A percentile compares a stretch with the other conserved stretches of the same genome.
phyloP scores from a whole-genome alignment of 2,797 vertebrate genomes.

The Taeniopygia guttata region DNA sequence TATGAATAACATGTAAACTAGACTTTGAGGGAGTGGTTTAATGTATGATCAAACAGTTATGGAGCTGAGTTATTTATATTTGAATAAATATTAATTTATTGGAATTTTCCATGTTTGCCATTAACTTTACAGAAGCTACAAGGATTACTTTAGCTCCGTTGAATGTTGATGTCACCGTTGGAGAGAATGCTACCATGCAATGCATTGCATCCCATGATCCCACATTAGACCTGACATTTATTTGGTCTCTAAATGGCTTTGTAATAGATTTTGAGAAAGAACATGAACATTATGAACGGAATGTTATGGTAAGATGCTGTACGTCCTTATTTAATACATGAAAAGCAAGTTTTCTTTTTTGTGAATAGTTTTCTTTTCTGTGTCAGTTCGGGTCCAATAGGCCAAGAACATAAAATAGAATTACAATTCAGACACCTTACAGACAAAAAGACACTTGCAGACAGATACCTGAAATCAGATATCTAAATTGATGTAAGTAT shows the following conservation, averaged over 20 bases:
- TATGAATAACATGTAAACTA: not conserved
- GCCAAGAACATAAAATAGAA: not conserved
- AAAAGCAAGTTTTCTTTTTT: not conserved
- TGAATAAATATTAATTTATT: slow-evolving; percentile 5
- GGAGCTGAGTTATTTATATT: not conserved
- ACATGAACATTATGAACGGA: slow-evolving; percentile 83
- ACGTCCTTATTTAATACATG: not conserved
- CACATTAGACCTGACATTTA: slow-evolving; percentile 90
- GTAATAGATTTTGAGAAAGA: slow-evolving; percentile 89
- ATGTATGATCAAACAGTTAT: not conserved
- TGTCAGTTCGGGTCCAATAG: not conserved
- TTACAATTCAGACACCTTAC: not conserved
- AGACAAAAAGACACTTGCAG: not conserved
- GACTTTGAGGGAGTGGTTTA: not conserved
- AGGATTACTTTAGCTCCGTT: slow-evolving; percentile 90
- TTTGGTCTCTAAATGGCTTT: slow-evolving; percentile 90
- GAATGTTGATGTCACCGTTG: slow-evolving; percentile 88
- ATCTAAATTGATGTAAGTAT: not conserved
- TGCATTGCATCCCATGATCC: slow-evolving; percentile 90
- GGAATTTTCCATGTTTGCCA: slow-evolving; percentile 24
- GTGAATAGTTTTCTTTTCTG: not conserved
- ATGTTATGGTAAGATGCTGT: slow-evolving; percentile 78
- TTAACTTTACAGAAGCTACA: slow-evolving; percentile 84
- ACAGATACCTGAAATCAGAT: not conserved
- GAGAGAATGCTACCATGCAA: slow-evolving; percentile 87